Evolutionary conservation across 2,888 invertebrate genomes (phyloP), one percentile per base, ranked within the genome.

Genomic region (Agrenia bidenticulata): DNA sequence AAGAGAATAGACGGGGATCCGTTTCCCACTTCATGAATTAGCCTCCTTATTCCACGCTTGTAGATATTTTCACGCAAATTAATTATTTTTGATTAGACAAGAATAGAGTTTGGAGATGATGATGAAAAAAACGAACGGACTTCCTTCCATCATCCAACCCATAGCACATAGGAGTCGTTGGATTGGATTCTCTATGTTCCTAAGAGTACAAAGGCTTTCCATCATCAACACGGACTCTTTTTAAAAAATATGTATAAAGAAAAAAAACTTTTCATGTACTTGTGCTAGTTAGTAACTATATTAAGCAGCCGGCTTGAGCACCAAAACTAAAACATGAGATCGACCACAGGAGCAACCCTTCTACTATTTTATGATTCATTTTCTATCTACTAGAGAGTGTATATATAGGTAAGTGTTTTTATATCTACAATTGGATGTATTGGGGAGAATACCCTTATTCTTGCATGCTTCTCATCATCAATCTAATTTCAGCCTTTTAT

Each of bases 51-150:
- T 55, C 55, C 55, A 55, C 55, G 24, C 41, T 57, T 39, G 9
- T 45, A 45, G 5, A 45, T 57, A 54, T 64, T 72, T 68, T 69
- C 69, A 70, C 68, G 67, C 62, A 66, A 65, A 70, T 70, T 71
- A 71, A 74, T 74, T 72, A 74, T 65, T 70, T 69, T 68, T 71
- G 71, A 74, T 74, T 72, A 69, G 64, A 70, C 65, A 65, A 70
- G 45, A 45, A 45, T 9, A n/a, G 45, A 45, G 15, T 45, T 45
- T 66, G 67, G 58, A 63, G 65, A 62, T 64, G 71, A 67, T 60
- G 61, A 19, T 15, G n/a, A 11, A 45, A 45, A 45, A 45, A 17
- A 17, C 15, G 45, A 45, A 45, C 15, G 45, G 19, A 45, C 45
- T 45, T 45, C 19, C n/a, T 19, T 45, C 15, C 45, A 9, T 45